phyloP scores from a whole-genome alignment of 2,888 invertebrate genomes.

The Plagiodera versicolora region DNA sequence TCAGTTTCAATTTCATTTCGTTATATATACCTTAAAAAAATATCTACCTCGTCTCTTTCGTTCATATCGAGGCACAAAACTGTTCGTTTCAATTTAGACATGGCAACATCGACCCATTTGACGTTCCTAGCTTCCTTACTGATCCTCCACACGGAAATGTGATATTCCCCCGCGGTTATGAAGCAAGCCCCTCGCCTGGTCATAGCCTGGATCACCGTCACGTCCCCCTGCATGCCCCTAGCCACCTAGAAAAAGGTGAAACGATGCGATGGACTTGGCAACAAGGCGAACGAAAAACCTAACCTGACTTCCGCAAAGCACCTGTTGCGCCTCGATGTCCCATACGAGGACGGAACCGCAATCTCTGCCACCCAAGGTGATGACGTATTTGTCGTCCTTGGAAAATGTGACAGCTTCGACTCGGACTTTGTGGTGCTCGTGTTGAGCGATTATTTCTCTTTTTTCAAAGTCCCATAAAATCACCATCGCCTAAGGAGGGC shows the following conservation, averaged over 20 bases:
- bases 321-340: conserved; percentile 62
- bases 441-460: conserved; percentile 64
- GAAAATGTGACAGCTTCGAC: conserved; percentile 86
- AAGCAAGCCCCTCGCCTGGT: conserved; percentile 66
- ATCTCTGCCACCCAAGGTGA: conserved; percentile 77
- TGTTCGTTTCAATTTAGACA: conserved; percentile 77
- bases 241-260: neutral
- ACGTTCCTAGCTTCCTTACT: conserved; percentile 70
- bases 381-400: conserved; percentile 75
- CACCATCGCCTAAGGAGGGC: conserved; percentile 64
- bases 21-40: too few relatives aligned
- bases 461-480: conserved; percentile 85
- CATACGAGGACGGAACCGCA: conserved; percentile 87
- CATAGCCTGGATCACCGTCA: conserved; percentile 56
- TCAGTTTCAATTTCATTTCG: too few relatives aligned
- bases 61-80: conserved; percentile 75
- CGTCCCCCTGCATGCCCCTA: conserved; percentile 41
- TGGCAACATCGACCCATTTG: conserved; percentile 64
- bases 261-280: too few relatives aligned
- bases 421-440: conserved; percentile 79
- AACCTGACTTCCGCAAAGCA: conserved; percentile 56
- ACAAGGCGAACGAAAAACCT: neutral
- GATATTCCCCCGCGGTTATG: conserved; percentile 61
- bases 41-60: conserved; percentile 63
- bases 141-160: conserved; percentile 74